Evolutionary conservation across 2,113 vertebrate species (phyloP).

Genomic region (Forbesichthys papilliferus): DNA sequence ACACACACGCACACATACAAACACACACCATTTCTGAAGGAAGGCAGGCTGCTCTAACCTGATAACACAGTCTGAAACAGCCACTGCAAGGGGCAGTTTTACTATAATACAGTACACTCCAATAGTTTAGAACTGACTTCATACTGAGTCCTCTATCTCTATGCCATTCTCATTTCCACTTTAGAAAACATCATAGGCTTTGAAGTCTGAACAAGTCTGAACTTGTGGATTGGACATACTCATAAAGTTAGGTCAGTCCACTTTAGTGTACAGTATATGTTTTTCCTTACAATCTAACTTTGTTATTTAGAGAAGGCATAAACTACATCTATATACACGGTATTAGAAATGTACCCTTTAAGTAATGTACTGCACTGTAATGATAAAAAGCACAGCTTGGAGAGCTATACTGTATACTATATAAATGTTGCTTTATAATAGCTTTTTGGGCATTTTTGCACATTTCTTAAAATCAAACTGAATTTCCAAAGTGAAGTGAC

Average conservation of each 20-base stretch:
- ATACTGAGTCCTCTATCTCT: background rate
- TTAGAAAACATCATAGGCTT: background rate
- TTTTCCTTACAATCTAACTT: too few relatives aligned
- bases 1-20: slow-evolving; percentile 2
- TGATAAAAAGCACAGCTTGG: too few relatives aligned
- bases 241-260: background rate
- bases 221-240: background rate
- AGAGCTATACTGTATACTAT: too few relatives aligned
- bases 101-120: slow-evolving; percentile 20
- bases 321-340: too few relatives aligned
- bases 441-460: too few relatives aligned
- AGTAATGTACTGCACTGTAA: too few relatives aligned
- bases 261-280: background rate
- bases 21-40: slow-evolving; percentile 13
- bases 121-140: slow-evolving; percentile 13
- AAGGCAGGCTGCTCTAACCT: slow-evolving; percentile 34
- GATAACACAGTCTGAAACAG: slow-evolving; percentile 19
- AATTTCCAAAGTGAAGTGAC: too few relatives aligned
- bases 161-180: background rate
- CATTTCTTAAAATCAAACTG: too few relatives aligned
- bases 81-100: too few relatives aligned
- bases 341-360: too few relatives aligned
- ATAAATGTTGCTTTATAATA: too few relatives aligned
- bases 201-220: background rate
- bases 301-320: too few relatives aligned